Evolutionary conservation across 2,113 vertebrate genomes (phyloP), one percentile per base, ranked within the genome.

Genomic region (Trachemys scripta): DNA sequence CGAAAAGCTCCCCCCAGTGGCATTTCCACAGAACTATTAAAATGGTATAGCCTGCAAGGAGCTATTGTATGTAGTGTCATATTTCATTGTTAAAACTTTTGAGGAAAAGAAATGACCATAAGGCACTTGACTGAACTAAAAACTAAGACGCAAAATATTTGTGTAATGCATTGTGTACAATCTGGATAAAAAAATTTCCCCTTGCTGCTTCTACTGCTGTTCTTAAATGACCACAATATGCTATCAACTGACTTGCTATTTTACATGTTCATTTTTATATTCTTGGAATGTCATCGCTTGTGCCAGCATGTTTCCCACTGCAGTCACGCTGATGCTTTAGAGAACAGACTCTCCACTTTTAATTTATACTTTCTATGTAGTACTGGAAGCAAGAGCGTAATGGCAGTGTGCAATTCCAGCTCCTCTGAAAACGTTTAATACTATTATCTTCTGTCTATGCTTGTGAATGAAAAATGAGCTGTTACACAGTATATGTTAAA

Each of bases 81-180:
- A 20, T 72, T 47, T 78, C 25, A 27, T 47, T 47, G 42, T 27
- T 45, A 75, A 75, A 12, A 47, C 10, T 47, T 47, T 27, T 27
- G 10, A 25, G 20, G 75, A 22, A 47, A 47, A 78, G 9, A 72
- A 95, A 69, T n/a, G 14, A 69, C 38, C 6, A 2, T 4, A 50
- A 82, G 50, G 4, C 29, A 69, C 69, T 89, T 94, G 85, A 42
- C 79, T 94, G 87, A 79, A 87, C 20, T 56, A 47, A 10, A 76
- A 83, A 92, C 53, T 62, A 45, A 62, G 11, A 86, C 84, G 29
- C 35, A 56, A 53, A 93, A 81, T 78, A 78, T 78, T 89, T 94
- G 76, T 90, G 92, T 95, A 95, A 96, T 97, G 47, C 92, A 96
- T 96, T 96, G 95, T 97, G 91, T 94, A 86, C 93, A 92, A 92